Conservation (phyloP, 2,797 vertebrate species). For the Scleropages formosus region DNA sequence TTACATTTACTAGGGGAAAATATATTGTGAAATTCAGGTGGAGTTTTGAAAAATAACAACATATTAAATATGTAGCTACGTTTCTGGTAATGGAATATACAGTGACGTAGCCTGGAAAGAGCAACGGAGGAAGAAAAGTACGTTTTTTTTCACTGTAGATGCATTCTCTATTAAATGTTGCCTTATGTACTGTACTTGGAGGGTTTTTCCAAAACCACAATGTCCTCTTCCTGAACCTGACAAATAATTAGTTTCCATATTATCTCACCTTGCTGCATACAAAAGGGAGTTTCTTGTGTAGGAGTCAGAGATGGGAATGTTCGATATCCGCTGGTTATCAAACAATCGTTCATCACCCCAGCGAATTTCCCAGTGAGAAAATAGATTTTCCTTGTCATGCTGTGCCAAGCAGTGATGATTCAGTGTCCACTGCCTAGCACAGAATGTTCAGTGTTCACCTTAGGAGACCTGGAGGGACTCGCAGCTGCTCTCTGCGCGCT, state of each 20-base stretch:
- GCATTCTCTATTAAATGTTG: conserved; percentile 1
- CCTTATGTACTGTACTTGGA: conserved; percentile 28
- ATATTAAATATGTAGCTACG: not conserved
- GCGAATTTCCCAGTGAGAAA: conserved; percentile 49
- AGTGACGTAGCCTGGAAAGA: not conserved
- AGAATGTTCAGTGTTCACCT: conserved; percentile 41
- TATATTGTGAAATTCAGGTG: conserved; percentile 14
- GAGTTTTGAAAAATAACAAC: conserved; percentile 16
- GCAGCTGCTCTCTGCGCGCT: conserved; percentile 18
- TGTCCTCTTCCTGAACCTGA: conserved; percentile 31
- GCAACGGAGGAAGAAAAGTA: too few relatives aligned
- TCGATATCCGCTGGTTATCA: conserved; percentile 40
- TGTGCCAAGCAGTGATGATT: conserved; percentile 54
- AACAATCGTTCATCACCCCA: conserved; percentile 43
- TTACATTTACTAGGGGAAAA: not conserved
- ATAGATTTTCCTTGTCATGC: conserved; percentile 46
- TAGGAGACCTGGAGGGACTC: conserved; percentile 8
- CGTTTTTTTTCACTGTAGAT: conserved; percentile 11
- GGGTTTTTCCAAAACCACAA: conserved; percentile 48
- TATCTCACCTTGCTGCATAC: conserved; percentile 34
- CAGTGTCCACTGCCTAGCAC: conserved; percentile 39
- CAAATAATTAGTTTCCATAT: conserved; percentile 37
- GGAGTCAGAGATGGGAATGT: conserved; percentile 37
- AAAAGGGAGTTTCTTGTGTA: conserved; percentile 37
- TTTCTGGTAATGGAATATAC: not conserved